phyloP scores from a whole-genome alignment of 2,113 vertebrate species.

The Alosa alosa region DNA sequence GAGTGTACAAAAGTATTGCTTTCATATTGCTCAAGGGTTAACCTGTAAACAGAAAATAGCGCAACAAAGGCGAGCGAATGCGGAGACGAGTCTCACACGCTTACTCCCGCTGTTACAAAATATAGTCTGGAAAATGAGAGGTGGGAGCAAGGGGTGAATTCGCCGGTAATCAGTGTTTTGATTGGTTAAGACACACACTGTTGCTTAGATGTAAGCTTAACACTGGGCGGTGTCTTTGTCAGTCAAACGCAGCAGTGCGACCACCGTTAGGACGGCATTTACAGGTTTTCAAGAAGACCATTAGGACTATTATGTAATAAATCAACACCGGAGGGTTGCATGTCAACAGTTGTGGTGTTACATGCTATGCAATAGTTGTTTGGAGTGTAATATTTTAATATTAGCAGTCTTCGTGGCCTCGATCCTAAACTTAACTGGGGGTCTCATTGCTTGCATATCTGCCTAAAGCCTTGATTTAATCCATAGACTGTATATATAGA shows the following conservation, averaged over 20 bases:
- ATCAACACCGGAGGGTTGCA: too few species aligned
- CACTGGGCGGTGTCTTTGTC: constrained; percentile 38
- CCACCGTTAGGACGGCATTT: background rate
- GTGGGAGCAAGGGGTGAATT: constrained; percentile 32
- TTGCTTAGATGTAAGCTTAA: constrained; percentile 47
- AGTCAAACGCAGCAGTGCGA: constrained; percentile 14
- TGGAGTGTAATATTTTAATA: too few species aligned
- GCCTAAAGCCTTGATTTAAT: too few species aligned
- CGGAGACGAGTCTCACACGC: background rate
- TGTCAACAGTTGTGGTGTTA: too few species aligned
- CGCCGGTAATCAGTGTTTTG: constrained; percentile 15
- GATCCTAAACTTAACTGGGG: too few species aligned
- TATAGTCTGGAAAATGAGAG: background rate
- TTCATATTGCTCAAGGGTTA: background rate
- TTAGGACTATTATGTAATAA: too few species aligned
- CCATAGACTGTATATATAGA: too few species aligned
- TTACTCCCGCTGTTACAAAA: background rate
- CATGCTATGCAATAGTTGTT: too few species aligned
- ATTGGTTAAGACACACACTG: constrained; percentile 46
- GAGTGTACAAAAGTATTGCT: background rate
- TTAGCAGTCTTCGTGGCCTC: too few species aligned
- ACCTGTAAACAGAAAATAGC: background rate
- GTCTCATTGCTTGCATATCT: too few species aligned
- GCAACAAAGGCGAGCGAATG: background rate
- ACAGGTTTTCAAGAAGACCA: too few species aligned